Evolutionary conservation across 1,140 invertebrate species (phyloP).

Genomic region (Oryctes rhinoceros): DNA sequence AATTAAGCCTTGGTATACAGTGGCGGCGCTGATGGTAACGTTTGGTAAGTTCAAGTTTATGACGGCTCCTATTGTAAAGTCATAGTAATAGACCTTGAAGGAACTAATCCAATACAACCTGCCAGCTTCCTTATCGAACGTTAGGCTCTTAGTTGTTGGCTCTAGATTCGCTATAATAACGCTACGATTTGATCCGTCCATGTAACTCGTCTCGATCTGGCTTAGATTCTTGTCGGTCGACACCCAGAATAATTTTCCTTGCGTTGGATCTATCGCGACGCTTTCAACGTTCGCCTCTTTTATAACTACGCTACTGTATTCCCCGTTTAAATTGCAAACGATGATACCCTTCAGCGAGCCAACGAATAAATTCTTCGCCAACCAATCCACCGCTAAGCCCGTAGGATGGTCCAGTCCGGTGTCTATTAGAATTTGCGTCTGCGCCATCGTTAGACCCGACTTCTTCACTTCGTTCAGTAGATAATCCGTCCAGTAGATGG

Average conservation of each 20-base stretch:
- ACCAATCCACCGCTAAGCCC: slow-evolving; percentile 78
- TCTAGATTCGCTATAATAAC: slow-evolving; percentile 60
- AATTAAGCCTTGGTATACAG: slow-evolving; percentile 66
- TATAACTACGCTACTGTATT: slow-evolving; percentile 68
- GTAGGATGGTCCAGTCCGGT: slow-evolving; percentile 70
- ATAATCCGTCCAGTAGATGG: slow-evolving; percentile 83
- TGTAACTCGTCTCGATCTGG: slow-evolving; percentile 69
- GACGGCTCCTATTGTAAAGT: slow-evolving; percentile 65
- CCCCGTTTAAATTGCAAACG: slow-evolving; percentile 76
- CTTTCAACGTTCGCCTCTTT: slow-evolving; percentile 61
- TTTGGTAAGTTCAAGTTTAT: slow-evolving; percentile 55
- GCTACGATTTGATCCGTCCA: slow-evolving; percentile 70
- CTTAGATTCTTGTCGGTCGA: slow-evolving; percentile 42
- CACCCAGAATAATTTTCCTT: slow-evolving; percentile 63
- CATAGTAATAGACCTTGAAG: slow-evolving; percentile 72
- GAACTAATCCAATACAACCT: slow-evolving; percentile 78
- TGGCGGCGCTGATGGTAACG: slow-evolving; percentile 65
- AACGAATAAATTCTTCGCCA: slow-evolving; percentile 78
- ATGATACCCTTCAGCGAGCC: slow-evolving; percentile 68
- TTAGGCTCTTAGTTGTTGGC: slow-evolving; percentile 59
- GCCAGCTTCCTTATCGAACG: slow-evolving; percentile 67
- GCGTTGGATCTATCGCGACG: slow-evolving; percentile 72
- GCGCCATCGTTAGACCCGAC: slow-evolving; percentile 71
- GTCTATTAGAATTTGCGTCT: slow-evolving; percentile 77
- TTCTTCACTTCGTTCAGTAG: slow-evolving; percentile 79